Percentiles rank a stretch among this genome's conserved stretches.
Conservation (phyloP, 1,140 invertebrate species). For the Diorhabda elongata region DNA sequence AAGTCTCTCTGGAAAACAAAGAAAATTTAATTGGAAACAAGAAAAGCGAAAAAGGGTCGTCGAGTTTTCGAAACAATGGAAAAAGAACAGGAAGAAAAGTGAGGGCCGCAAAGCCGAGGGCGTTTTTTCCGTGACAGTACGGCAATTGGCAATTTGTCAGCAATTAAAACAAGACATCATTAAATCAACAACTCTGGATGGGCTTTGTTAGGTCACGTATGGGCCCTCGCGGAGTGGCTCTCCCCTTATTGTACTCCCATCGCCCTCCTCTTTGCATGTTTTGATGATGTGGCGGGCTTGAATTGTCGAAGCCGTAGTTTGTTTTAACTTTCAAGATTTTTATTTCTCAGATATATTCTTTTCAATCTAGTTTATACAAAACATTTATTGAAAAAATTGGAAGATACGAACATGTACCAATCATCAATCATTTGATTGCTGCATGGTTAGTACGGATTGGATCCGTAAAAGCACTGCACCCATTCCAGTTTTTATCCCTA, state of each 20-base stretch:
- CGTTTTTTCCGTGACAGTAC: constrained; percentile 20
- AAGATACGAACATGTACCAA: too few relatives aligned
- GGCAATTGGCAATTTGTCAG: constrained; percentile 49
- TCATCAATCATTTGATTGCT: too few relatives aligned
- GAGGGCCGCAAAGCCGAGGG: neutral
- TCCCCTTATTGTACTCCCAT: constrained; percentile 19
- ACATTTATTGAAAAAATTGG: too few relatives aligned
- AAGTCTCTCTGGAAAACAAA: constrained; percentile 1
- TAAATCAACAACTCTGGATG: constrained; percentile 45
- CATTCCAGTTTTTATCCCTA: too few relatives aligned
- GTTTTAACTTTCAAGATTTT: neutral
- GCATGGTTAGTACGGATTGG: too few relatives aligned
- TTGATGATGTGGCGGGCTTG: neutral
- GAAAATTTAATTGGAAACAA: constrained; percentile 15
- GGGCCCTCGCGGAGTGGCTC: constrained; percentile 26
- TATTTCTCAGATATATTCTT: too few relatives aligned
- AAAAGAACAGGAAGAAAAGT: constrained; percentile 2
- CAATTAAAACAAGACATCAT: constrained; percentile 51
- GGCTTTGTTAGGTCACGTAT: constrained; percentile 50
- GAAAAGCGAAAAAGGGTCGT: constrained; percentile 13
- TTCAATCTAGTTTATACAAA: too few relatives aligned
- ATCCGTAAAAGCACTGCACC: too few relatives aligned
- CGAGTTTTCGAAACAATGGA: constrained; percentile 9
- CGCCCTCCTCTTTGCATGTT: constrained; percentile 8
- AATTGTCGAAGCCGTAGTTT: neutral